phyloP scores from a whole-genome alignment of 2,888 invertebrate genomes.

The Eubasilissa splendida region DNA sequence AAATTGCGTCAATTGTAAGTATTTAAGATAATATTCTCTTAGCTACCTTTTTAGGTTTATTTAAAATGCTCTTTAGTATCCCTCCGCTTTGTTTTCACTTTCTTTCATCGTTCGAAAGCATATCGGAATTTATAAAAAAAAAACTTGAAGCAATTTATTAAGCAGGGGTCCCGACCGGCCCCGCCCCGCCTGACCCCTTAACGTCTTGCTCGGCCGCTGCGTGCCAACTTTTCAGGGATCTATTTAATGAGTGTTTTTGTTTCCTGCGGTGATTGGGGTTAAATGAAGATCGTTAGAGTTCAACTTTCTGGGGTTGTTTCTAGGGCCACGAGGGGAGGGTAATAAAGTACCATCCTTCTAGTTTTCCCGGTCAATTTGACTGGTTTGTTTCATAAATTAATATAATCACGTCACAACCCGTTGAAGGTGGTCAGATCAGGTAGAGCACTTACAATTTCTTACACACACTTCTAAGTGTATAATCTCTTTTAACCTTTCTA shows the following conservation, averaged over 20 bases:
- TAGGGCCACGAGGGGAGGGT: neutral
- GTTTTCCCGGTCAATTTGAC: neutral
- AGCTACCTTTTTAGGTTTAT: too few relatives aligned
- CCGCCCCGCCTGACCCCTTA: neutral
- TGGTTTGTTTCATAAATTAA: neutral
- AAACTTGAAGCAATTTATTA: constrained; percentile 4
- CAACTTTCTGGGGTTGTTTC: constrained; percentile 51
- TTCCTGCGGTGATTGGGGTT: constrained; percentile 57
- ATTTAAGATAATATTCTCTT: too few relatives aligned
- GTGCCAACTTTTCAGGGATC: constrained; percentile 53
- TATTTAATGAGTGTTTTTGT: constrained; percentile 58
- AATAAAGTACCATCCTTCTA: neutral
- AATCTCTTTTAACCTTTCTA: too few relatives aligned
- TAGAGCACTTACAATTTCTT: too few relatives aligned
- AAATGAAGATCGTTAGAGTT: constrained; percentile 57
- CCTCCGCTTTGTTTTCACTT: neutral
- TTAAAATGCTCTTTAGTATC: neutral
- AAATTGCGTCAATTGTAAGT: too few relatives aligned
- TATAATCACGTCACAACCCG: neutral
- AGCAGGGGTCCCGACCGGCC: constrained; percentile 7
- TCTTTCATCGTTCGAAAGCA: neutral
- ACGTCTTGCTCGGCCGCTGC: constrained; percentile 31
- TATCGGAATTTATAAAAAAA: constrained; percentile 18
- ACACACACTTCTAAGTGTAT: too few relatives aligned
- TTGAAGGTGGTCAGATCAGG: too few relatives aligned